Evolutionary conservation across 2,888 invertebrate genomes (phyloP).

Genomic region (Thumatha senex): DNA sequence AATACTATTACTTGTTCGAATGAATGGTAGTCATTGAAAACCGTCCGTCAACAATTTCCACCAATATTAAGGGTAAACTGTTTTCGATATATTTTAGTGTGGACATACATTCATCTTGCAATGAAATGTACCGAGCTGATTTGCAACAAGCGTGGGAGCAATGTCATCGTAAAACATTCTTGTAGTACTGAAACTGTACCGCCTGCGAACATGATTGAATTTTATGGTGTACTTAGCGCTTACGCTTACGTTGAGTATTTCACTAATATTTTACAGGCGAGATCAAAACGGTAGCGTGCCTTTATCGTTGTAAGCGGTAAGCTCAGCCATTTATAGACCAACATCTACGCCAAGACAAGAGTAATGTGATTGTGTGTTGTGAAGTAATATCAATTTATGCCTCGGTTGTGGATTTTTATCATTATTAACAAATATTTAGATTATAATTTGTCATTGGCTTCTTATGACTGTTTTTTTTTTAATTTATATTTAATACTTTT

Average conservation of each 20-base stretch:
- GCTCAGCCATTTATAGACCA: slow-evolving; percentile 7
- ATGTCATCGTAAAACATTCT: slow-evolving; percentile 75
- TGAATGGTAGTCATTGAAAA: slow-evolving; percentile 24
- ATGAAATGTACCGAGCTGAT: slow-evolving; percentile 50
- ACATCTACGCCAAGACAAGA: neutral
- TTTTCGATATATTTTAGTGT: slow-evolving; percentile 34
- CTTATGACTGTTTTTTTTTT: too few species aligned
- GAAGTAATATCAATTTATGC: slow-evolving; percentile 4
- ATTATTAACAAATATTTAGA: too few species aligned
- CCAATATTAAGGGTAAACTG: slow-evolving; percentile 20
- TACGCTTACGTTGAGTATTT: slow-evolving; percentile 52
- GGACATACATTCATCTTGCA: slow-evolving; percentile 47
- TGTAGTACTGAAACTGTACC: slow-evolving; percentile 57
- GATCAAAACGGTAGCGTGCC: slow-evolving; percentile 30
- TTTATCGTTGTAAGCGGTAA: slow-evolving; percentile 21
- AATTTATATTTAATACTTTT: too few species aligned
- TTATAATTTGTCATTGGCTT: too few species aligned
- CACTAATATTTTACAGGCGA: slow-evolving; percentile 38
- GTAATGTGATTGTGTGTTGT: slow-evolving; percentile 3
- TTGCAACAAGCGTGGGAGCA: slow-evolving; percentile 68
- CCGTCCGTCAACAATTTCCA: slow-evolving; percentile 32
- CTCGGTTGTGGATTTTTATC: neutral
- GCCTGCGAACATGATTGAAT: slow-evolving; percentile 73
- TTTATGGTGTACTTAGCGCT: slow-evolving; percentile 68
- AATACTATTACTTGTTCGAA: slow-evolving; percentile 27